Evolutionary conservation across 2,113 vertebrate species (phyloP).

Genomic region (Rhynchopsitta pachyrhyncha): DNA sequence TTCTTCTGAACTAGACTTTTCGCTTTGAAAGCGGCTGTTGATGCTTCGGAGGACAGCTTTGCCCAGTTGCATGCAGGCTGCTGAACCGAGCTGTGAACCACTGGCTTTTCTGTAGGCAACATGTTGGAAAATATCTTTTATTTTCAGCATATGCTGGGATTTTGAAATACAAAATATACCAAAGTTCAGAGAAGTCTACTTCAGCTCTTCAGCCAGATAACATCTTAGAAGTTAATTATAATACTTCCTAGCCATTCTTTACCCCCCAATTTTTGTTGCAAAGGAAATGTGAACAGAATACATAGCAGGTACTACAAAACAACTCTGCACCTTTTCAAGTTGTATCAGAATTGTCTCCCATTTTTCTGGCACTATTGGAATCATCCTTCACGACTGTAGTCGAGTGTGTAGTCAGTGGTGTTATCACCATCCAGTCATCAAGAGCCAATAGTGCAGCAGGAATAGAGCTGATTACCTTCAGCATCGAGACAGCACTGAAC

Average conservation of each 20-base stretch:
- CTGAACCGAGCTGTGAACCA: not conserved
- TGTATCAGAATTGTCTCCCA: not conserved
- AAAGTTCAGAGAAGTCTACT: not conserved
- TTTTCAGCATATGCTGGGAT: not conserved
- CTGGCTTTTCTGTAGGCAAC: not conserved
- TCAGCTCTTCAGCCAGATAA: not conserved
- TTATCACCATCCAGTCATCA: not conserved
- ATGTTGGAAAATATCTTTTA: not conserved
- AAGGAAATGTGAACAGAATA: not conserved
- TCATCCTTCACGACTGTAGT: not conserved
- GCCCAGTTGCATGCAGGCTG: not conserved
- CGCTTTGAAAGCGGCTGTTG: not conserved
- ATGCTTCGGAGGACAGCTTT: not conserved
- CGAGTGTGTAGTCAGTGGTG: not conserved
- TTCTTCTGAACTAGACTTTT: not conserved
- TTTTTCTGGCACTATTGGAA: not conserved
- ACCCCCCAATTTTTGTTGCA: not conserved
- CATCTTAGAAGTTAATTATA: not conserved
- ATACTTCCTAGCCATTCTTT: not conserved
- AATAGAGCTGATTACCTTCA: not conserved
- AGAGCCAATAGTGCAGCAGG: not conserved
- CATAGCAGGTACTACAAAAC: accelerated
- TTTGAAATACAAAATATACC: not conserved
- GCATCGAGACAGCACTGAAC: not conserved
- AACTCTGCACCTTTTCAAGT: not conserved